A percentile compares a stretch with the other conserved stretches of the same genome.
phyloP scores from a whole-genome alignment of 2,113 vertebrate genomes.

The Paratilapia polleni region DNA sequence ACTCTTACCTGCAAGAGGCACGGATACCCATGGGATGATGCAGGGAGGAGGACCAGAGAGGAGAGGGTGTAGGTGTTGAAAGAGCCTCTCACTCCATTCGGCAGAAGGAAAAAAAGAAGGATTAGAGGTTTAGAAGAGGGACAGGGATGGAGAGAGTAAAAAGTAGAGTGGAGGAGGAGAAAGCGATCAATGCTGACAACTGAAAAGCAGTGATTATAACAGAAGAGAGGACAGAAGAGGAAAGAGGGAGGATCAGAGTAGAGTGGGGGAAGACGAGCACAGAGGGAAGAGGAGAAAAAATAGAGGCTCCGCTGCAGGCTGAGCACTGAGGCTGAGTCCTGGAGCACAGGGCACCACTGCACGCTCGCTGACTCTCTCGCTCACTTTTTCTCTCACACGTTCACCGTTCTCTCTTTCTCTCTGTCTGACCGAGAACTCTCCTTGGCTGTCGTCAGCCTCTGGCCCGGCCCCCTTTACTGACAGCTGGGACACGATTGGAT shows the following conservation, averaged over 20 bases:
- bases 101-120: background rate
- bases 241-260: background rate
- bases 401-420: constrained; percentile 13
- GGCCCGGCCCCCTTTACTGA: constrained; percentile 62
- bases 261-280: background rate
- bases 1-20: constrained; percentile 89
- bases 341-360: constrained; percentile 51
- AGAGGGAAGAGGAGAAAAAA: constrained; percentile 39
- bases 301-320: constrained; percentile 47
- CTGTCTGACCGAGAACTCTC: constrained; percentile 75
- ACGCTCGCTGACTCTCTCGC: constrained; percentile 41
- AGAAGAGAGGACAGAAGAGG: background rate
- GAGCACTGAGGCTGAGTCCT: constrained; percentile 22
- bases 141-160: background rate
- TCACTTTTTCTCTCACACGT: constrained; percentile 39
- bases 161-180: constrained; percentile 23
- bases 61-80: constrained; percentile 71
- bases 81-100: constrained; percentile 69
- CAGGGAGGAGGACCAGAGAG: constrained; percentile 37
- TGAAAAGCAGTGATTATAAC: constrained; percentile 31
- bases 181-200: constrained; percentile 12
- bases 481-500: constrained; percentile 81
- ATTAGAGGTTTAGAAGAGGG: constrained; percentile 1
- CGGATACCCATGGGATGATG: constrained; percentile 86
- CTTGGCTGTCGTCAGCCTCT: constrained; percentile 74